Evolutionary conservation across 37 sponge, comb jelly and placozoan genomes (phyloP).

Genomic region (Geodia barretti): DNA sequence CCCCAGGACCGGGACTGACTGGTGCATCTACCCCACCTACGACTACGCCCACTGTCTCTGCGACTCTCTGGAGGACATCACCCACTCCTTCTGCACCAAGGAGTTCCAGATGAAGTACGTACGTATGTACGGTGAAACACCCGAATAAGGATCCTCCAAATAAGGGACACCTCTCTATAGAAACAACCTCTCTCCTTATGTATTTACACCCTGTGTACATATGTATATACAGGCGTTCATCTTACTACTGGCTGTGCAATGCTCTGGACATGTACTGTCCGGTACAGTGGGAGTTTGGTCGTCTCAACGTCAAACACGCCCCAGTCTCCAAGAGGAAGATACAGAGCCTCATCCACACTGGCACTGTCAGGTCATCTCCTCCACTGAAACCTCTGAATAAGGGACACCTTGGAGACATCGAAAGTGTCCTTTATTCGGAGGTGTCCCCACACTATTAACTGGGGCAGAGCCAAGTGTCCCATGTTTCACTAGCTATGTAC

Average conservation of each 20-base stretch:
- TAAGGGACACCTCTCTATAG: too few relatives aligned
- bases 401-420: too few relatives aligned
- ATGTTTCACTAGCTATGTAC: too few relatives aligned
- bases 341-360: conserved; percentile 74
- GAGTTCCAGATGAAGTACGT: conserved; percentile 92
- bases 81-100: conserved; percentile 98
- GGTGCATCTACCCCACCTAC: conserved; percentile 99
- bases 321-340: conserved; percentile 98
- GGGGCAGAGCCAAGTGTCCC: too few relatives aligned
- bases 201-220: neutral
- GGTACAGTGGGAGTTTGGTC: conserved; percentile 98
- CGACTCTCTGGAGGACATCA: conserved; percentile 98
- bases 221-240: conserved; percentile 67
- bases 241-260: conserved; percentile 99
- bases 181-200: too few relatives aligned
- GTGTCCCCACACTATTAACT: too few relatives aligned
- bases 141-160: neutral
- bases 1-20: conserved; percentile 76
- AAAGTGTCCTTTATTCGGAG: too few relatives aligned
- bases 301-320: conserved; percentile 87
- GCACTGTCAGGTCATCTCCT: conserved; percentile 88
- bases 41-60: conserved; percentile 99
- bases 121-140: neutral
- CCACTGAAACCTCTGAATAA: too few relatives aligned
- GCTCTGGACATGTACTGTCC: conserved; percentile 97